These are phyloP conservation scores for Bugulina stolonifera DNA, from an alignment of 2,888 invertebrate genomes.

Conservation along the genomic window DNA sequence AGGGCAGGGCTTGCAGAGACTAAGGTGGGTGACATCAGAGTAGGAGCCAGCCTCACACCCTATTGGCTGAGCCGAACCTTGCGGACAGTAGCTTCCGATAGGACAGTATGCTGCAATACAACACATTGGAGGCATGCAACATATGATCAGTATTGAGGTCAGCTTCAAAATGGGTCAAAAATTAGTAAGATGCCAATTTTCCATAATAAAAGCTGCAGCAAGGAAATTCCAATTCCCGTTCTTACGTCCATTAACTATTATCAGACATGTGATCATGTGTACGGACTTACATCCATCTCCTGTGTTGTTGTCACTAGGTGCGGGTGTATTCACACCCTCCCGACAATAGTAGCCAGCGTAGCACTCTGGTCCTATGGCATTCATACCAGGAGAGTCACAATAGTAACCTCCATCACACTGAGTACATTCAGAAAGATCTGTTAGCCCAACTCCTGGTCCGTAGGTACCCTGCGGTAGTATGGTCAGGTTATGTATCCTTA, in stretches of 20 bases:
- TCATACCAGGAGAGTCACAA: conserved; percentile 37
- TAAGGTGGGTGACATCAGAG: conserved; percentile 35
- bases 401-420: conserved; percentile 41
- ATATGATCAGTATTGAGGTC: no score
- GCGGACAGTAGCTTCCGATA: conserved; percentile 21
- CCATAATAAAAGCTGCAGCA: background rate
- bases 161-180: no score
- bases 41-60: conserved; percentile 24
- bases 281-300: conserved; percentile 42
- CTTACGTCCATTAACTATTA: background rate
- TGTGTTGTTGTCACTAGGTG: conserved; percentile 43
- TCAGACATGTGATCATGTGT: no score
- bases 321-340: conserved; percentile 39
- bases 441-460: conserved; percentile 36
- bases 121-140: no score
- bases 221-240: background rate
- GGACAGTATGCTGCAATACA: conserved; percentile 24
- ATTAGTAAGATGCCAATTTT: no score
- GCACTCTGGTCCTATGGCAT: conserved; percentile 36
- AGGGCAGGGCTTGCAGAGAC: conserved; percentile 38
- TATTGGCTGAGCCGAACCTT: background rate
- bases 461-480: conserved; percentile 37
- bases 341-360: conserved; percentile 40
- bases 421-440: conserved; percentile 35
- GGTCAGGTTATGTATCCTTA: no score